Evolutionary conservation across 1,140 invertebrate genomes (phyloP).

Genomic region (Nasonia vitripennis): DNA sequence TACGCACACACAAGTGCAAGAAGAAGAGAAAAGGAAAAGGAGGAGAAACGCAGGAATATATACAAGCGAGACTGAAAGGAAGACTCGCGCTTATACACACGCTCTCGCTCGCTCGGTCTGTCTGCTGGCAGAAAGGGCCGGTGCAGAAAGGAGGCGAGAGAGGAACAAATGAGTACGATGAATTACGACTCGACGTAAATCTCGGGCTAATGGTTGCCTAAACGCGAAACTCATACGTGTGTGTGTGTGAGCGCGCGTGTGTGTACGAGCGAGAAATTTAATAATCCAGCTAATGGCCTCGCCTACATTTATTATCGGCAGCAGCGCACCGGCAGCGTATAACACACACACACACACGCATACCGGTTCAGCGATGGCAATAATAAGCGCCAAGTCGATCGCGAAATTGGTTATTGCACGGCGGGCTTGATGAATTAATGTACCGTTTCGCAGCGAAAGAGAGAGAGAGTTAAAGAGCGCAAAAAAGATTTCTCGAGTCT

Average conservation of each 20-base stretch:
- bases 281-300: slow-evolving; percentile 68
- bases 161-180: slow-evolving; percentile 75
- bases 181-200: slow-evolving; percentile 76
- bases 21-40: too few relatives aligned
- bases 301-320: slow-evolving; percentile 43
- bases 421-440: not conserved
- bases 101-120: too few relatives aligned
- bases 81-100: not conserved
- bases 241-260: too few relatives aligned
- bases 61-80: slow-evolving; percentile 28
- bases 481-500: too few relatives aligned
- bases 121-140: not conserved
- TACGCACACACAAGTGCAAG: too few relatives aligned
- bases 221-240: slow-evolving; percentile 70
- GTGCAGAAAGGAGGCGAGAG: slow-evolving; percentile 54
- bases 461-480: too few relatives aligned
- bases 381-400: slow-evolving; percentile 32
- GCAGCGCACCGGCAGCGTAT: slow-evolving; percentile 2
- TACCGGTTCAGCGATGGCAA: slow-evolving; percentile 3
- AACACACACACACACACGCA: not conserved
- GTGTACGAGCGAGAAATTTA: slow-evolving; percentile 73
- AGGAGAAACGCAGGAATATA: not conserved
- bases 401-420: not conserved
- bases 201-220: slow-evolving; percentile 74
- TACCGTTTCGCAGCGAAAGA: not conserved